Conservation (phyloP, 2,888 invertebrate species). For the Cactoblastis cactorum region DNA sequence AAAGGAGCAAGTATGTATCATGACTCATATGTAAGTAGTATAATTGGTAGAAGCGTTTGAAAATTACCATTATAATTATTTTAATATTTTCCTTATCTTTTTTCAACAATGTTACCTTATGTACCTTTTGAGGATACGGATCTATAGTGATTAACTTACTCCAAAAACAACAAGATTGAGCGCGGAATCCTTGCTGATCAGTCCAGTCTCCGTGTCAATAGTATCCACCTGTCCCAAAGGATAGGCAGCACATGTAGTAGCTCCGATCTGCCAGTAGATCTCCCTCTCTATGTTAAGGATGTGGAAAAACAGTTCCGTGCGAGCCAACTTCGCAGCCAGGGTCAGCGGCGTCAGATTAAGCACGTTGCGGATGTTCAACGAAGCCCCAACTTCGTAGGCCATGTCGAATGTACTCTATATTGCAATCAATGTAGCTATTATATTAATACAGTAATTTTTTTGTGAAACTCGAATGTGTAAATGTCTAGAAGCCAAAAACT, state of each 20-base stretch:
- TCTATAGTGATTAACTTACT: slow-evolving; percentile 83
- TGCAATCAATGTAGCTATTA: neutral
- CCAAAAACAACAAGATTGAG: slow-evolving; percentile 98
- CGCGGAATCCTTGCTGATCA: slow-evolving; percentile 97
- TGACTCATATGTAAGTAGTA: too few species aligned
- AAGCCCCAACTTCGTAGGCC: slow-evolving; percentile 95
- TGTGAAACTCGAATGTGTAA: too few species aligned
- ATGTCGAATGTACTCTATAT: slow-evolving; percentile 93
- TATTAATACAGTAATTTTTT: neutral
- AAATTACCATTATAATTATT: too few species aligned
- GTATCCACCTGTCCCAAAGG: slow-evolving; percentile 97
- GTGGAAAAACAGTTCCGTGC: slow-evolving; percentile 97
- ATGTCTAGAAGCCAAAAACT: too few species aligned
- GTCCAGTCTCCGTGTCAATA: slow-evolving; percentile 93
- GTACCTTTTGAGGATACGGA: too few species aligned
- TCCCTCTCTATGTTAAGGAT: slow-evolving; percentile 97
- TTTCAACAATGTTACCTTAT: too few species aligned
- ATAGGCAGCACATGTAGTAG: slow-evolving; percentile 98
- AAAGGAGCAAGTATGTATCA: too few species aligned
- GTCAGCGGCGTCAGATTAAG: slow-evolving; percentile 95
- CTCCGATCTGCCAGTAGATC: slow-evolving; percentile 98
- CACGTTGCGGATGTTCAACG: slow-evolving; percentile 90
- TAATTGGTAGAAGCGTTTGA: too few species aligned
- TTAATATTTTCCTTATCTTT: too few species aligned
- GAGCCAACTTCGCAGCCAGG: slow-evolving; percentile 94